These are phyloP conservation scores for Rhea americana DNA, from an alignment of 2,113 vertebrate genomes.

Conservation along the genomic window DNA sequence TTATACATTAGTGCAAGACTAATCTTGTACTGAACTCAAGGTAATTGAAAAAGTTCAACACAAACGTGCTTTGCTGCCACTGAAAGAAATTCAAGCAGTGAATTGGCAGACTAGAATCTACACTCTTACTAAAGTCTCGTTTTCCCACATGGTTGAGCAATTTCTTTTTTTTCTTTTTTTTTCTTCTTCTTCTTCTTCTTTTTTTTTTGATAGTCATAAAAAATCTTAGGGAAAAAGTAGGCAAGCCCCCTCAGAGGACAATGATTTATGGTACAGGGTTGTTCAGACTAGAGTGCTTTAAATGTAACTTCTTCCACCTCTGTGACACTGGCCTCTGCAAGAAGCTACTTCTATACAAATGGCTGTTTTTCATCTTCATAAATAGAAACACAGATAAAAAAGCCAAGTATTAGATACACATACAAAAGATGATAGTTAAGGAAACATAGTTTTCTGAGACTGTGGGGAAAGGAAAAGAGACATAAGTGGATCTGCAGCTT, in stretches of 20 bases:
- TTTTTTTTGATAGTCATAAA: not conserved
- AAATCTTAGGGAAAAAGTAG: not conserved
- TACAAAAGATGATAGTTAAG: fast-evolving
- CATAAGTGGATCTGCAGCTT: not conserved
- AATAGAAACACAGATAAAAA: not conserved
- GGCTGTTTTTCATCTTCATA: not conserved
- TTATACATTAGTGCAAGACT: not conserved
- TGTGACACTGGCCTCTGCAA: not conserved
- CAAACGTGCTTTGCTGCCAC: not conserved
- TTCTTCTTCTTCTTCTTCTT: not conserved
- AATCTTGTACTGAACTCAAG: not conserved
- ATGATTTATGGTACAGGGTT: not conserved
- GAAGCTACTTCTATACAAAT: not conserved
- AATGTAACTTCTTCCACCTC: not conserved
- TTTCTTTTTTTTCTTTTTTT: not conserved
- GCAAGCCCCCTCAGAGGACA: not conserved
- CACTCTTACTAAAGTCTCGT: conserved; percentile 11
- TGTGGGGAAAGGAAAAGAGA: not conserved
- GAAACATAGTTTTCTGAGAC: not conserved
- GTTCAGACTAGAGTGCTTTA: not conserved
- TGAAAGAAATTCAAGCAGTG: not conserved
- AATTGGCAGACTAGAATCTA: not conserved
- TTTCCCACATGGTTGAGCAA: not conserved
- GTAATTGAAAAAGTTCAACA: not conserved
- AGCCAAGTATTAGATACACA: not conserved